Base-by-base conservation (phyloP, 2,888 invertebrate species). In the Erebia ligea region DNA sequence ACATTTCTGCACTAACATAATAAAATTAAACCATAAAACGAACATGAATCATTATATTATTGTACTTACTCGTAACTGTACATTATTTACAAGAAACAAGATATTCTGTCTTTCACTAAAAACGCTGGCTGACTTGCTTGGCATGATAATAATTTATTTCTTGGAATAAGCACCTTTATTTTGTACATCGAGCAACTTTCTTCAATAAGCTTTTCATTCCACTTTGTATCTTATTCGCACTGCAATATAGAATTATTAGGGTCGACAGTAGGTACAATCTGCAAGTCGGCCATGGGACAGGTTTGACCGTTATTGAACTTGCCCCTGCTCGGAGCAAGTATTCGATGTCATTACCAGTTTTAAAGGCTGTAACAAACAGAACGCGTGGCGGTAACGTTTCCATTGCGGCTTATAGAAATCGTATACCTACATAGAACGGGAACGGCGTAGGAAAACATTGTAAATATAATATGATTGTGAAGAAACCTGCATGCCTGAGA, bases 231-330 rank as follows among this genome's bases (percentile, higher is more conserved):
- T 59, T 59, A 17, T 59, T 59, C 3, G 5, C 59, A 42, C 17
- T 59, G 17, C 10, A 59, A 17, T 59, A 17, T n/a, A 21, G 56
- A 25, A 59, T 59, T 59, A 59, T 59, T 59, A 19, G 17, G 61
- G 19, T 61, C 19, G 42, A 42, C 13, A 19, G 42, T 40, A 40
- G 4, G 2, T 19, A 19, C 42, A 6, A 19, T 61, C 48, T 45
- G 45, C 61, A 45, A 34, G 19, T 19, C 5, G 1, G 45, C 17
- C 17, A 42, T 17, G 45, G 62, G 62, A 62, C 62, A 62, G 62
- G 62, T 62, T 62, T 62, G 62, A 62, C 62, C 62, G 62, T 62
- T 62, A 62, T 45, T 62, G 62, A 62, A 62, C 62, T 62, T 62
- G 62, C 62, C 62, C 61, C 62, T 62, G 62, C 62, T 45, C 21